These are phyloP conservation scores for Addax nasomaculatus DNA, from an alignment of 2,113 vertebrate species.

Conservation along the genomic window DNA sequence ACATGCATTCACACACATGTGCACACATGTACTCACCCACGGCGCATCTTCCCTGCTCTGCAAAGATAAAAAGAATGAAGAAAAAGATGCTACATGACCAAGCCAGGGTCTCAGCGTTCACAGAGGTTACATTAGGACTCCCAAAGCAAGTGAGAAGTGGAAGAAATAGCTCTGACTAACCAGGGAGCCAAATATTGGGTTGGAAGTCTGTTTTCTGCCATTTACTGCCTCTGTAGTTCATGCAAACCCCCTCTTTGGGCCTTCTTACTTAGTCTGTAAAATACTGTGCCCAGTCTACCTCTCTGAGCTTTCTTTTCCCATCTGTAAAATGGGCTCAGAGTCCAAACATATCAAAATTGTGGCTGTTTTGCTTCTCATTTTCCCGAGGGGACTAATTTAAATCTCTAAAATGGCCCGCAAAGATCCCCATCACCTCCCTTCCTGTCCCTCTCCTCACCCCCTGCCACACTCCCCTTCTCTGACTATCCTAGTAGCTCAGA, in stretches of 20 bases:
- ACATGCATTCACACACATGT: neutral
- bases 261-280: neutral
- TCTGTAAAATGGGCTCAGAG: neutral
- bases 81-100: neutral
- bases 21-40: neutral
- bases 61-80: neutral
- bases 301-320: neutral
- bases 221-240: neutral
- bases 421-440: neutral
- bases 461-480: neutral
- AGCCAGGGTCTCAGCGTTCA: neutral
- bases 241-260: neutral
- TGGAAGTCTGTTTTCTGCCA: neutral
- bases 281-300: neutral
- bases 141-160: neutral
- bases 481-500: neutral
- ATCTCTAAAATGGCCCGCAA: neutral
- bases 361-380: neutral
- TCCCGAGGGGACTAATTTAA: neutral
- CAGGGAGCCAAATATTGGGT: neutral
- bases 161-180: neutral
- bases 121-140: neutral
- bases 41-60: neutral
- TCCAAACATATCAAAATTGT: neutral
- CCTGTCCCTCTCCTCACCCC: neutral